Evolutionary conservation across 2,888 invertebrate species (phyloP).

Genomic region (Apamea monoglypha): DNA sequence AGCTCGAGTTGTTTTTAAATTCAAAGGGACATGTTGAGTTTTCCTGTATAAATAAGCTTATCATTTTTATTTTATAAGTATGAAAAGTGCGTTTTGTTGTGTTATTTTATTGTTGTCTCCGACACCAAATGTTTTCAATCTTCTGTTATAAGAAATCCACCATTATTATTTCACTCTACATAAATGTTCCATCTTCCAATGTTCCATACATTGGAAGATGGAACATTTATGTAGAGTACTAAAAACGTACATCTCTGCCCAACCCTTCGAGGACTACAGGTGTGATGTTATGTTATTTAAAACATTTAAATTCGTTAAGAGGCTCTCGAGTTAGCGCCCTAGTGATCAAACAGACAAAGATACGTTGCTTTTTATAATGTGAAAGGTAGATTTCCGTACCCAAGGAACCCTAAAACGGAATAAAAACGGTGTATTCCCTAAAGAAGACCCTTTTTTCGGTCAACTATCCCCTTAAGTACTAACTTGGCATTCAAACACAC

Average conservation of each 20-base stretch:
- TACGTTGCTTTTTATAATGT: too few species aligned
- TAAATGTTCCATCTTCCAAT: background rate
- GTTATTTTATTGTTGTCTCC: background rate
- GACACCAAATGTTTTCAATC: background rate
- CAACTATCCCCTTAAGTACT: conserved; percentile 38
- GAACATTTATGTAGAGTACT: too few species aligned
- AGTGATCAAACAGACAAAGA: background rate
- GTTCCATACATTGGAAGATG: too few species aligned
- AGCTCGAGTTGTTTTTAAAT: conserved; percentile 40
- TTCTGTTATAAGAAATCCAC: background rate
- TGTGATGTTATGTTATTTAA: background rate
- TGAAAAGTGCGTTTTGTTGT: background rate
- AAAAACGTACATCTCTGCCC: background rate
- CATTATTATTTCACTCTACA: background rate
- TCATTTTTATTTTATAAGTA: background rate
- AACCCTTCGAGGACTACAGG: too few species aligned
- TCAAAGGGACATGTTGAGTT: conserved; percentile 4
- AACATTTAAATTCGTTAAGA: background rate
- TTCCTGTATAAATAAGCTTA: background rate
- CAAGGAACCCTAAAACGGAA: conserved; percentile 19
- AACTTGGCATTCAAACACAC: conserved; percentile 48
- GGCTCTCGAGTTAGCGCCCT: too few species aligned
- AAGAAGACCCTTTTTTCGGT: conserved; percentile 48
- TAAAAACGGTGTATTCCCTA: conserved; percentile 49
- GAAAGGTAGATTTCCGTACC: background rate